These are phyloP conservation scores for Unio delphinus DNA, from an alignment of 2,888 invertebrate genomes.

Conservation along the genomic window DNA sequence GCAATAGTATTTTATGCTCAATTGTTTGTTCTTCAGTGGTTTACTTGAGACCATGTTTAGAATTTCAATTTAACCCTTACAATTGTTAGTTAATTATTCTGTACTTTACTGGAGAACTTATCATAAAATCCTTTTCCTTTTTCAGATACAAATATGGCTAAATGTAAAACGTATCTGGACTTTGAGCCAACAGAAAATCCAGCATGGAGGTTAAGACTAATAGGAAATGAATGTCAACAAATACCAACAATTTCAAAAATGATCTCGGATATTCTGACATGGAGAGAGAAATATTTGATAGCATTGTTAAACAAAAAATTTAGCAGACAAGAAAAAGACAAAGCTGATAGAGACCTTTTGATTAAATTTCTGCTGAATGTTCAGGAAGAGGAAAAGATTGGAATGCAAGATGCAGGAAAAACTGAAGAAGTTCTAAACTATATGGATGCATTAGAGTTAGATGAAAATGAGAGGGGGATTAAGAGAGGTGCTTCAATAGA, in stretches of 20 bases:
- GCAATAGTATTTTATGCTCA: too few relatives aligned
- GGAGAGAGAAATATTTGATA: not conserved
- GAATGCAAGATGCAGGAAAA: slow-evolving; percentile 2
- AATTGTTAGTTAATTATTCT: too few relatives aligned
- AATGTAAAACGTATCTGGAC: not conserved
- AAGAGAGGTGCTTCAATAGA: too few relatives aligned
- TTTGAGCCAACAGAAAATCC: slow-evolving; percentile 11
- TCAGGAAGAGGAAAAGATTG: slow-evolving; percentile 9
- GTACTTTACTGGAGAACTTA: too few relatives aligned
- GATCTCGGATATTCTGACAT: slow-evolving; percentile 3
- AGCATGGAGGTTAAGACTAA: slow-evolving; percentile 2
- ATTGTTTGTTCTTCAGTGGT: too few relatives aligned
- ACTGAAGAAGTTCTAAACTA: slow-evolving; percentile 3
- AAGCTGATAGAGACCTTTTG: slow-evolving; percentile 1
- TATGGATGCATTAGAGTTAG: not conserved
- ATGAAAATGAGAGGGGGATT: too few relatives aligned
- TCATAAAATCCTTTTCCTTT: not conserved
- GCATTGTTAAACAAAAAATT: not conserved
- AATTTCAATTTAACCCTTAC: too few relatives aligned
- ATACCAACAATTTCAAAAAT: slow-evolving; percentile 8
- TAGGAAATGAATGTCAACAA: not conserved
- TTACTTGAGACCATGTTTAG: too few relatives aligned
- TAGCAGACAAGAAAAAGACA: not conserved
- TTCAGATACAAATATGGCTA: too few relatives aligned
- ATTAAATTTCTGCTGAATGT: slow-evolving; percentile 5